phyloP scores from a whole-genome alignment of 2,797 vertebrate species.

The Heteromormyrus szaboi region DNA sequence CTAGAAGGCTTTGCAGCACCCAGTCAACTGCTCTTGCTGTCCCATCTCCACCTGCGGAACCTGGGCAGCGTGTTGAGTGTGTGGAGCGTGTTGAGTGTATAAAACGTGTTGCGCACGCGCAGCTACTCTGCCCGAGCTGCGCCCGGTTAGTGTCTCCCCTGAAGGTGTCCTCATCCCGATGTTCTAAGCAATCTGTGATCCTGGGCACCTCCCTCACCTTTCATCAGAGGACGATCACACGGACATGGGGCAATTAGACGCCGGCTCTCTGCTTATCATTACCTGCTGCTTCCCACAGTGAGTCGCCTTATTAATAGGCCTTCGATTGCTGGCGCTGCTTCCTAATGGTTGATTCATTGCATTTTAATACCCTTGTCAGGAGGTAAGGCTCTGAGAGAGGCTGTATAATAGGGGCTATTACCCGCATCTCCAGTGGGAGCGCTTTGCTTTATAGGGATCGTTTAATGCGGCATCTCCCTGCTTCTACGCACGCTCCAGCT shows the following conservation, averaged over 20 bases:
- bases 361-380: constrained; percentile 74
- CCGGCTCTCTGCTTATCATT: constrained; percentile 55
- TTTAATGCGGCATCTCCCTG: constrained; percentile 52
- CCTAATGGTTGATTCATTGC: constrained; percentile 76
- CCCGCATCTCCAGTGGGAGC: constrained; percentile 53
- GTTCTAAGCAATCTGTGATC: neutral
- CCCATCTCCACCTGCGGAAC: neutral
- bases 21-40: neutral
- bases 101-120: neutral
- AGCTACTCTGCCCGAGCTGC: neutral
- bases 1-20: neutral
- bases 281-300: constrained; percentile 48
- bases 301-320: constrained; percentile 66
- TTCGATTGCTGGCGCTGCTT: constrained; percentile 63
- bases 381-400: constrained; percentile 54
- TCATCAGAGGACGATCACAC: constrained; percentile 50
- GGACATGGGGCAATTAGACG: constrained; percentile 59
- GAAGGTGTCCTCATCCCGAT: neutral
- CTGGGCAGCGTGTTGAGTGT: neutral
- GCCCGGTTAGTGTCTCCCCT: neutral
- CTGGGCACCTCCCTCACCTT: constrained; percentile 37
- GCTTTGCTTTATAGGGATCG: constrained; percentile 54
- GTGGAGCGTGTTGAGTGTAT: neutral
- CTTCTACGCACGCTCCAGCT: neutral
- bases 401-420: constrained; percentile 59